Percentiles rank a stretch among this genome's conserved stretches.
Evolutionary conservation across 2,113 vertebrate genomes (phyloP).

Genomic region (Salvelinus fontinalis): DNA sequence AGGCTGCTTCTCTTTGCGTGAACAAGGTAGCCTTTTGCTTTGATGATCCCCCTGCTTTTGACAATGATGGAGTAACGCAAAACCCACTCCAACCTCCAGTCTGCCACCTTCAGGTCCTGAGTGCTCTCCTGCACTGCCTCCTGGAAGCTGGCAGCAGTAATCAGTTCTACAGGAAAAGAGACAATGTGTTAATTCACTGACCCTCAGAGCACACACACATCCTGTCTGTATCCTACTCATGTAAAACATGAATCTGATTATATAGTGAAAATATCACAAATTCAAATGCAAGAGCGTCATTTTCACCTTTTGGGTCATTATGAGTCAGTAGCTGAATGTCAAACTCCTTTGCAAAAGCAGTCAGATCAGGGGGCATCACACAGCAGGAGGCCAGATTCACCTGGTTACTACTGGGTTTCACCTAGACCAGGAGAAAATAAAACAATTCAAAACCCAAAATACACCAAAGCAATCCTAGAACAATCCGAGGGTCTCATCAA

Average conservation of each 20-base stretch:
- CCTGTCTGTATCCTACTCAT: not conserved
- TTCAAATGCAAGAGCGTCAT: too few species aligned
- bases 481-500: not conserved
- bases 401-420: slow-evolving; percentile 98
- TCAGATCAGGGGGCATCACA: slow-evolving; percentile 98
- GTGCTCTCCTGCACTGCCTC: slow-evolving; percentile 85
- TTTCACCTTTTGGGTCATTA: slow-evolving; percentile 93
- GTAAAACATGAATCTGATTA: too few species aligned
- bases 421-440: slow-evolving; percentile 64
- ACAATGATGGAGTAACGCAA: slow-evolving; percentile 96
- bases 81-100: slow-evolving; percentile 93
- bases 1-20: slow-evolving; percentile 82
- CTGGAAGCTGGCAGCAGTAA: slow-evolving; percentile 88
- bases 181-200: not conserved
- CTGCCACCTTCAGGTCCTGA: slow-evolving; percentile 68
- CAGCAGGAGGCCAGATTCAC: slow-evolving; percentile 98
- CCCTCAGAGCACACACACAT: slow-evolving; percentile 4
- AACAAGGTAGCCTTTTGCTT: slow-evolving; percentile 96
- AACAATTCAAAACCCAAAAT: not conserved
- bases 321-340: slow-evolving; percentile 97
- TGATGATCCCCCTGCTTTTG: slow-evolving; percentile 97
- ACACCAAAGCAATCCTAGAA: not conserved
- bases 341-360: slow-evolving; percentile 94
- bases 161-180: slow-evolving; percentile 79
- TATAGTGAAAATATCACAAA: not conserved